Base-by-base conservation (phyloP, 2,888 invertebrate genomes). In the Acanthococcus lagerstroemiae region DNA sequence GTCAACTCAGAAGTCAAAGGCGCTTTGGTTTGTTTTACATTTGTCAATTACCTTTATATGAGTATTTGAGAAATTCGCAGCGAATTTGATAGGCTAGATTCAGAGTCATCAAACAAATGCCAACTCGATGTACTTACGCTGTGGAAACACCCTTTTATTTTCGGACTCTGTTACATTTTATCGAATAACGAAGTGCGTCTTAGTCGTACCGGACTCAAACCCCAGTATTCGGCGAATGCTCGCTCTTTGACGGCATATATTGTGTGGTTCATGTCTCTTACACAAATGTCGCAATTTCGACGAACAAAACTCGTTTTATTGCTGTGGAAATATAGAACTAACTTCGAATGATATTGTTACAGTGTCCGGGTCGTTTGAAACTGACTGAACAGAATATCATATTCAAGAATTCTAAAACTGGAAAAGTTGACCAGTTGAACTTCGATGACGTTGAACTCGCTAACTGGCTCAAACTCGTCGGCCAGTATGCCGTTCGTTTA, bases 331-430 rank as follows among this genome's bases (percentile, higher is more conserved):
- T 1, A 3, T 37, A 15, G 2, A 37, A 3, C 12, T 37, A 15
- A 55, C 65, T 30, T 30, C 50, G 52, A 48, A 68, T 67, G 45
- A 19, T 55, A 65, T 71, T 68, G 70, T 78, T 78, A 55, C 74
- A 96, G 96, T 88, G 90, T 56, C 85, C 89, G 6, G 97, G 96
- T 0, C 84, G 91, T 68, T 77, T 99, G 37, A 95, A 95, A 77
- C 83, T 99, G 76, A 91, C 93, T 0, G 93, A 94, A 70, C 88
- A 90, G 74, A 85, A 84, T 72, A 86, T 97, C 37, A 82, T 90
- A 55, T 99, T 95, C 76, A 96, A 96, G 76, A 96, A 95, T 77
- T 88, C 83, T 70, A 95, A 93, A 78, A 97, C 96, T 0, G 97
- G 97, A 1, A 95, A 95, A 78, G 90, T 95, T 1, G 95, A 95